Evolutionary conservation across 2,797 vertebrate genomes (phyloP), one percentile per base, ranked within the genome.

Genomic region (Oryzias dopingdopingensis): DNA sequence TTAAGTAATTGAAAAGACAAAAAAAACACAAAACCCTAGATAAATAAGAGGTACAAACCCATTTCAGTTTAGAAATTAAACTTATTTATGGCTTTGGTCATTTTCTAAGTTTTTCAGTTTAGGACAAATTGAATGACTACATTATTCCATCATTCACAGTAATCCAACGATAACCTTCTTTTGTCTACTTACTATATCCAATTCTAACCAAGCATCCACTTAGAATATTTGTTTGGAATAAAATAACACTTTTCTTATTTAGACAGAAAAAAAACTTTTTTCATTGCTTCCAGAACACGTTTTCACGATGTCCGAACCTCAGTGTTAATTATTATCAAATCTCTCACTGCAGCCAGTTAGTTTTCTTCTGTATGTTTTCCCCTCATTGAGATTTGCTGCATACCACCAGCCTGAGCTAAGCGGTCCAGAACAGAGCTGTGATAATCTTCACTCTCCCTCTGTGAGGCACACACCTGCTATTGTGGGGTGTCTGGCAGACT

Each of bases 341-440:
- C 50, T 23, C 52, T 52, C n/a, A 4, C 17, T 41, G 64, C 42
- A 65, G 42, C 18, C 29, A 52, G 20, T 55, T 44, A 52, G 20
- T 55, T 44, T 23, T 58, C 42, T 13, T 41, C 7, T 58, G 45
- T 42, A 5, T 32, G 10, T 18, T 14, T 41, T 32, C 55, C 44
- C 43, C 63, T 68, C 26, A n/a, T 14, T 55, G 53, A 29, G 64
- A 56, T 72, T 49, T 51, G 58, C 48, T 54, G 45, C 79, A 79
- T 85, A 61, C 70, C 81, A 76, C 47, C 53, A 53, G 52, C 24
- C 59, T 84, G 81, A 85, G 80, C 73, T 75, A 71, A 85, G 65
- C 37, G 17, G 53, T 46, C 53, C 41, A 55, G 52, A 79, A 56
- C 72, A 73, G 67, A 59, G 53, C 47, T 29, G 5, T 14, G 76